Conservation (phyloP, 2,888 invertebrate species). For the Eugnorisma glareosa region DNA sequence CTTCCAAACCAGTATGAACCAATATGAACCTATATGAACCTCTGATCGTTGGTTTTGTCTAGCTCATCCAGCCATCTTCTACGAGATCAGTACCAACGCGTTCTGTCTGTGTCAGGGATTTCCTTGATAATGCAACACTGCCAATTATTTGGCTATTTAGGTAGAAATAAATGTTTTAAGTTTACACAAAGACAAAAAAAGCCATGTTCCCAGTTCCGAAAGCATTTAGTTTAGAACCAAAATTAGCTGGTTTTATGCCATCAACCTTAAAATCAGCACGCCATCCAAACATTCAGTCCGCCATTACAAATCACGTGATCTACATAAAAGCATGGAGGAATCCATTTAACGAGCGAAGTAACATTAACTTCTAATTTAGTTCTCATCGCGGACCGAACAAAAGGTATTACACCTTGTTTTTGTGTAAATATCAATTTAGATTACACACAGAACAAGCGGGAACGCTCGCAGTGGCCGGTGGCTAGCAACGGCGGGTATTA, state of each 20-base stretch:
- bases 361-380: slow-evolving; percentile 58
- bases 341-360: slow-evolving; percentile 43
- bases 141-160: neutral
- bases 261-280: slow-evolving; percentile 44
- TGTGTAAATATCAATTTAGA: slow-evolving; percentile 77
- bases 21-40: neutral
- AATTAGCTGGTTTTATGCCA: slow-evolving; percentile 33
- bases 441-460: slow-evolving; percentile 70
- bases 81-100: neutral
- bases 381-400: slow-evolving; percentile 51
- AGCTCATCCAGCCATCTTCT: neutral
- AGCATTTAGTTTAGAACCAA: slow-evolving; percentile 28
- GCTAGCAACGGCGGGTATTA: slow-evolving; percentile 75
- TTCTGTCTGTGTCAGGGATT: neutral
- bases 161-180: neutral
- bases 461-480: slow-evolving; percentile 72
- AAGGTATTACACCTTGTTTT: slow-evolving; percentile 67
- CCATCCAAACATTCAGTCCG: slow-evolving; percentile 36
- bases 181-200: neutral
- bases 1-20: neutral
- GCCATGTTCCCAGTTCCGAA: slow-evolving; percentile 7
- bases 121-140: neutral
- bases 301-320: slow-evolving; percentile 56
- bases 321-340: slow-evolving; percentile 44
- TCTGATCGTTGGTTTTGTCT: neutral